Evolutionary conservation across 2,888 invertebrate species (phyloP).

Genomic region (Drosophila macrospina): DNA sequence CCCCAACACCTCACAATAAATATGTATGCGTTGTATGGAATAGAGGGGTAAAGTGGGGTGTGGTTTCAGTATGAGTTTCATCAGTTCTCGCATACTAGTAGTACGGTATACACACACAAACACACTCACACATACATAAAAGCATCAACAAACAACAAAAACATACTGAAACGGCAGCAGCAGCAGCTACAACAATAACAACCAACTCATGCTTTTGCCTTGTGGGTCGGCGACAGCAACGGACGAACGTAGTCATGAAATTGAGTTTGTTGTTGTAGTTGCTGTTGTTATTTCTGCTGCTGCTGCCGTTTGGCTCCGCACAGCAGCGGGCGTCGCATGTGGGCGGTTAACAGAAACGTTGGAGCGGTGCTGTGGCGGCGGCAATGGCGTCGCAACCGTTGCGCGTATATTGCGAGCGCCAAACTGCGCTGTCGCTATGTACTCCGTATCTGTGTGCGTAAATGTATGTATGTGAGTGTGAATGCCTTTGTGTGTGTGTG

Average conservation of each 20-base stretch:
- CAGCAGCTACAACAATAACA: slow-evolving; percentile 44
- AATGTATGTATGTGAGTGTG: slow-evolving; percentile 27
- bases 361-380: slow-evolving; percentile 57
- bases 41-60: slow-evolving; percentile 17
- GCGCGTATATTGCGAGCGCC: slow-evolving; percentile 70
- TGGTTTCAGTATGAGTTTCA: slow-evolving; percentile 45
- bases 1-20: slow-evolving; percentile 9
- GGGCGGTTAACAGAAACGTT: slow-evolving; percentile 68
- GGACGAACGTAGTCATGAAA: slow-evolving; percentile 65
- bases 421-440: slow-evolving; percentile 60
- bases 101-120: slow-evolving; percentile 15
- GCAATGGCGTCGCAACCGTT: slow-evolving; percentile 60
- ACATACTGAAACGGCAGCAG: slow-evolving; percentile 52
- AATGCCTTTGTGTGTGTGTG: slow-evolving; percentile 27
- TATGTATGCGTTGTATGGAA: neutral
- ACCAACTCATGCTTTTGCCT: slow-evolving; percentile 59
- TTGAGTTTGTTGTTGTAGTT: slow-evolving; percentile 52
- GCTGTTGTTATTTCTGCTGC: slow-evolving; percentile 28
- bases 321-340: slow-evolving; percentile 67
- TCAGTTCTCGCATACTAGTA: slow-evolving; percentile 46
- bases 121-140: slow-evolving; percentile 9
- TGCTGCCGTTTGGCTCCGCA: slow-evolving; percentile 56
- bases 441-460: slow-evolving; percentile 36
- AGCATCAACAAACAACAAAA: slow-evolving; percentile 52
- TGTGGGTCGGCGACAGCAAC: slow-evolving; percentile 60